Evolutionary conservation across 2,888 invertebrate genomes (phyloP).

Genomic region (Hirtodrosophila duncani): DNA sequence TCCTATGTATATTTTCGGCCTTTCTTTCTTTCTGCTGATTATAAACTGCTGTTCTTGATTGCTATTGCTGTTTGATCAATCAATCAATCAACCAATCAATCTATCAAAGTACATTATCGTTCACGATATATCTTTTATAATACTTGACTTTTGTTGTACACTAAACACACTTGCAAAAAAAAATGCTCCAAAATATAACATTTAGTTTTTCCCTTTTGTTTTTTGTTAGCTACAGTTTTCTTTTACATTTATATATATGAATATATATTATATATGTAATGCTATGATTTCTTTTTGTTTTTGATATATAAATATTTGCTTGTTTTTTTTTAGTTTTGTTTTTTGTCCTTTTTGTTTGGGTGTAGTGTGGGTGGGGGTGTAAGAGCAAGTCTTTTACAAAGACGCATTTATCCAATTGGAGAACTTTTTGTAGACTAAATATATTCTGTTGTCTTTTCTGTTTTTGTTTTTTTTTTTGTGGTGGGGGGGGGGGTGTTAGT

Average conservation of each 20-base stretch:
- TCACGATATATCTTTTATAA: constrained; percentile 33
- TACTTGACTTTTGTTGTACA: constrained; percentile 21
- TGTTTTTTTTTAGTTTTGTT: constrained; percentile 18
- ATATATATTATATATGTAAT: constrained; percentile 17
- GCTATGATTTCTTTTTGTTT: too few species aligned
- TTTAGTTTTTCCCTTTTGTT: constrained; percentile 26
- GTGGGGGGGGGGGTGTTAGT: constrained; percentile 2
- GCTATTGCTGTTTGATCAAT: constrained; percentile 4
- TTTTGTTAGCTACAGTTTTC: constrained; percentile 21
- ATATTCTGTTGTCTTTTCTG: constrained; percentile 28
- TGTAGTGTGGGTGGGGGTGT: too few species aligned
- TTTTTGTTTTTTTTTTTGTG: constrained; percentile 19
- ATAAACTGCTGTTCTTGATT: too few species aligned
- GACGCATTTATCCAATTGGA: constrained; percentile 6
- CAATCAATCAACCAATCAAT: too few species aligned
- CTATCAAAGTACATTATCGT: too few species aligned
- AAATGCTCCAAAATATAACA: constrained; percentile 46
- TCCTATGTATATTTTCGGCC: too few species aligned
- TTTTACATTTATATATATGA: constrained; percentile 12
- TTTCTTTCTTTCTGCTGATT: not conserved
- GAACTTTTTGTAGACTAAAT: constrained; percentile 28
- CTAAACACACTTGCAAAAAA: constrained; percentile 42
- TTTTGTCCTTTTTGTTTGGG: constrained; percentile 20
- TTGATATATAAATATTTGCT: constrained; percentile 26
- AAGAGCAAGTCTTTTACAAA: constrained; percentile 30